These are phyloP conservation scores for Circaetus gallicus DNA, from an alignment of 2,113 vertebrate genomes.

Conservation along the genomic window DNA sequence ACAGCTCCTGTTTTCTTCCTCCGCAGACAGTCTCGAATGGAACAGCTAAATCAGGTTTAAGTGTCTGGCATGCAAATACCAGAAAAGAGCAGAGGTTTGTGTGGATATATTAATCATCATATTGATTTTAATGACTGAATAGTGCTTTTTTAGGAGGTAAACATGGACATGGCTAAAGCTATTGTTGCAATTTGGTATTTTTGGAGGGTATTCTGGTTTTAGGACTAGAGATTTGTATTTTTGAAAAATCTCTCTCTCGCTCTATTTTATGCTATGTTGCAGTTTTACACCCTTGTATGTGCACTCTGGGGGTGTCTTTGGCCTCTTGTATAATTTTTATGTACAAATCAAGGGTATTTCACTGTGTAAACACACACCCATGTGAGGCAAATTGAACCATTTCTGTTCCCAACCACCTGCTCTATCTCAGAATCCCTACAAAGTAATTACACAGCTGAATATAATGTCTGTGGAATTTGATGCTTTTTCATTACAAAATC, in stretches of 20 bases:
- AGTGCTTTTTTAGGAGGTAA: not conserved
- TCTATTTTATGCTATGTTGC: not conserved
- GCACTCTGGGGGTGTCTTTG: not conserved
- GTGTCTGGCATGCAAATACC: not conserved
- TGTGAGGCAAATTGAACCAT: not conserved
- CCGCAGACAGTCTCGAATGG: slow-evolving; percentile 28
- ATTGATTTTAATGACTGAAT: not conserved
- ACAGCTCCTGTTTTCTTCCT: slow-evolving; percentile 30
- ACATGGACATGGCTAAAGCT: not conserved
- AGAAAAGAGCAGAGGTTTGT: not conserved
- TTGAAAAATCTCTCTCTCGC: not conserved
- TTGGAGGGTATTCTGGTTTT: not conserved
- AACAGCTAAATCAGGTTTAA: slow-evolving; percentile 43
- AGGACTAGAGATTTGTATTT: not conserved
- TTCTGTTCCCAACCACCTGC: not conserved
- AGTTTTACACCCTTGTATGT: not conserved
- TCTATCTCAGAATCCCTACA: not conserved
- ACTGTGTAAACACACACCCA: not conserved
- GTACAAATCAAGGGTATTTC: not conserved
- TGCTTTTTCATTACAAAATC: not conserved
- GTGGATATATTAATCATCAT: not conserved
- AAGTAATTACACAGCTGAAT: not conserved
- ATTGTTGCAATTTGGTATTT: not conserved
- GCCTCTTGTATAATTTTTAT: not conserved
- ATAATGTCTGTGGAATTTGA: not conserved